phyloP scores from a whole-genome alignment of 1,140 invertebrate species.

The Ectropis grisescens region DNA sequence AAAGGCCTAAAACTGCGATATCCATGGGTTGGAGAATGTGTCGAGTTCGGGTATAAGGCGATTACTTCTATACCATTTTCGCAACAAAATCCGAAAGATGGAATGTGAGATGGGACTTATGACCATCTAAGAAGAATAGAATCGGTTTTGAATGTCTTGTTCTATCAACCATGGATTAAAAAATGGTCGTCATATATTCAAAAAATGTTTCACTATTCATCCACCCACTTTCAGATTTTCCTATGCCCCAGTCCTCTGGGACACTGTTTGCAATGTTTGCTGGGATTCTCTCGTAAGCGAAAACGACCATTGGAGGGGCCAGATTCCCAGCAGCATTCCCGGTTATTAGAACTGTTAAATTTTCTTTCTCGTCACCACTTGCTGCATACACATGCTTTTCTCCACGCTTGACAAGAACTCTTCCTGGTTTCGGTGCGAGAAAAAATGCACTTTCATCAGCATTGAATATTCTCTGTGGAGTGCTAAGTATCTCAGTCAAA shows the following conservation, averaged over 20 bases:
- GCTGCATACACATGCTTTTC: conserved; percentile 18
- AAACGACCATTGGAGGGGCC: conserved; percentile 15
- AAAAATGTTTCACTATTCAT: conserved; percentile 54
- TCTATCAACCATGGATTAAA: conserved; percentile 27
- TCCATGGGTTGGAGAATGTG: conserved; percentile 51
- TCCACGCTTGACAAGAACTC: conserved; percentile 24
- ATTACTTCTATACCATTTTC: conserved; percentile 35
- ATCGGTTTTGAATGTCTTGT: conserved; percentile 26
- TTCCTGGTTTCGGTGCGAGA: conserved; percentile 24
- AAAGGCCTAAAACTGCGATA: conserved; percentile 38
- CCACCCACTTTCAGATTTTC: conserved; percentile 47
- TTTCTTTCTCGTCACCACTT: conserved; percentile 17
- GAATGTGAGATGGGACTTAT: conserved; percentile 31
- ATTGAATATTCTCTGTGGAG: conserved; percentile 34
- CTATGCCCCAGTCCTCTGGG: conserved; percentile 30
- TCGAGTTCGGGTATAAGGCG: conserved; percentile 44
- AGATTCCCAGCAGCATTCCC: conserved; percentile 16
- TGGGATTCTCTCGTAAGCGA: conserved; percentile 8
- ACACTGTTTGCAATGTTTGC: conserved; percentile 14
- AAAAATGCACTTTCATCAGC: conserved; percentile 41
- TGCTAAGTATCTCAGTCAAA: conserved; percentile 21
- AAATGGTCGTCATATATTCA: conserved; percentile 41
- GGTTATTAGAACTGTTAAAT: conserved; percentile 16
- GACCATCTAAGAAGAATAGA: conserved; percentile 33
- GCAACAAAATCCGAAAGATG: conserved; percentile 14